Conservation (phyloP, 2,888 invertebrate genomes). For the Habrosyne pyritoides region DNA sequence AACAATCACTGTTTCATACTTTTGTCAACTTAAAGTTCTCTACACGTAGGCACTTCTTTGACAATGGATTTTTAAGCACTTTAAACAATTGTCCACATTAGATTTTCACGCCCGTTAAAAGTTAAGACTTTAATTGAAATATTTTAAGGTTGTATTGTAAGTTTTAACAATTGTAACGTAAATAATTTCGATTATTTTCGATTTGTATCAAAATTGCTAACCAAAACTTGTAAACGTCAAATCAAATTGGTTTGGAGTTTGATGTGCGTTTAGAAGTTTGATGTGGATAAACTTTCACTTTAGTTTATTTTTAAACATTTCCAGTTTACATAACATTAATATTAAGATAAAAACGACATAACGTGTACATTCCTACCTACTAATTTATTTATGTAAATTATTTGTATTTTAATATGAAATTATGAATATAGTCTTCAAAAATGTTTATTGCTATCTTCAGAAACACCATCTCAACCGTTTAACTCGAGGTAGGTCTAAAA, state of each 20-base stretch:
- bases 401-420: too few relatives aligned
- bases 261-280: slow-evolving; percentile 29
- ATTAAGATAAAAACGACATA: too few relatives aligned
- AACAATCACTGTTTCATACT: slow-evolving; percentile 22
- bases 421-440: too few relatives aligned
- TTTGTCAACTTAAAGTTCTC: slow-evolving; percentile 5
- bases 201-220: slow-evolving; percentile 17
- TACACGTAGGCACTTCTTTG: slow-evolving; percentile 17
- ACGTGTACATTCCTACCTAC: too few relatives aligned
- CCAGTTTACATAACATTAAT: neutral
- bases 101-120: neutral
- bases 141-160: neutral
- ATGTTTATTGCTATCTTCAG: neutral
- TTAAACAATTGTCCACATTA: neutral
- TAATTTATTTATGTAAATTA: neutral
- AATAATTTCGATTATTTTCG: slow-evolving; percentile 21
- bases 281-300: slow-evolving; percentile 14
- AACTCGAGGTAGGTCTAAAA: too few relatives aligned
- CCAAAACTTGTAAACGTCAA: slow-evolving; percentile 32
- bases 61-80: neutral
- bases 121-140: neutral
- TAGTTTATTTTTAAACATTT: neutral
- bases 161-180: slow-evolving; percentile 14
- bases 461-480: neutral
- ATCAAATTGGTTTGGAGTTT: slow-evolving; percentile 25